Conservation (phyloP, 53 echinoderm and acorn worm genomes). For the Actinopyga echinites region DNA sequence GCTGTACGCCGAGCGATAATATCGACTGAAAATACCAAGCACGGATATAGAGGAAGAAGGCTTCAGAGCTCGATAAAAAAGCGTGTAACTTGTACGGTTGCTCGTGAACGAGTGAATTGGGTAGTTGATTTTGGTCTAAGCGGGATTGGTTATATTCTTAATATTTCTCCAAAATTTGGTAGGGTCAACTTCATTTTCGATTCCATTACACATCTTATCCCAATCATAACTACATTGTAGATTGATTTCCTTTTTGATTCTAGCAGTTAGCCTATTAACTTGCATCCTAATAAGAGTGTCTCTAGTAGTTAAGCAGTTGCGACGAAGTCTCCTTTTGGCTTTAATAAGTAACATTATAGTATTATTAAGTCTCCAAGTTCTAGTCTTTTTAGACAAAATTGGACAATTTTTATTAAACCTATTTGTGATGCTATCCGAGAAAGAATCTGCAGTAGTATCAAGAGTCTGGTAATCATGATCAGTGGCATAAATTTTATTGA, state of each 20-base stretch:
- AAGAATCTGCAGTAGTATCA: no score
- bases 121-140: no score
- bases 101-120: no score
- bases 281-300: neutral
- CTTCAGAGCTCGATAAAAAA: no score
- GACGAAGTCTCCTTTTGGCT: neutral
- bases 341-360: neutral
- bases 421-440: no score
- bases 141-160: neutral
- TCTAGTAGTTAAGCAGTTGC: neutral
- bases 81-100: no score
- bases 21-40: no score
- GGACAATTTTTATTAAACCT: neutral
- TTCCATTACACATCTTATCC: neutral
- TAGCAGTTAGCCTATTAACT: neutral
- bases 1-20: no score
- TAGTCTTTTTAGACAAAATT: neutral
- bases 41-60: no score
- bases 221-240: neutral
- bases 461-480: no score
- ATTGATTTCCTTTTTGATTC: neutral
- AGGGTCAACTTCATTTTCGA: neutral
- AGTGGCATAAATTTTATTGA: no score
- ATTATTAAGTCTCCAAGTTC: neutral
- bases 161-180: neutral